These are phyloP conservation scores for Drosophila nigrodunni DNA, from an alignment of 1,140 invertebrate species.

Conservation along the genomic window DNA sequence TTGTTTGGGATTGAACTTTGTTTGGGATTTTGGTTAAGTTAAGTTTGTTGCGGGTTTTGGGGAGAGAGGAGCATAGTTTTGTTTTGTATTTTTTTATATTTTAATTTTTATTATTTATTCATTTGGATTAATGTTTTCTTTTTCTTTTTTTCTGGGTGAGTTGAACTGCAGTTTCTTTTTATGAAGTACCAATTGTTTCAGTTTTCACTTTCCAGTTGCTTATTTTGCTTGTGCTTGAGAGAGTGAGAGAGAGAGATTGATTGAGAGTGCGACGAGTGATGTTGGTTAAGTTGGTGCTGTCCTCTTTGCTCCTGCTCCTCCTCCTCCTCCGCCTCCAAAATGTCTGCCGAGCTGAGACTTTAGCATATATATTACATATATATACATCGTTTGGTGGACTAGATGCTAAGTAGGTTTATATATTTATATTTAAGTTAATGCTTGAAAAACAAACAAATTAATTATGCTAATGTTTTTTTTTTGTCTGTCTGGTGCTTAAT, in stretches of 20 bases:
- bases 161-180: slow-evolving; percentile 37
- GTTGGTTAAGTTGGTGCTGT: slow-evolving; percentile 47
- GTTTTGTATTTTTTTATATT: background rate
- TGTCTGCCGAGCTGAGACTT: slow-evolving; percentile 43
- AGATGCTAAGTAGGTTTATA: slow-evolving; percentile 45
- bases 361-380: slow-evolving; percentile 30
- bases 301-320: slow-evolving; percentile 51
- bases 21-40: slow-evolving; percentile 52
- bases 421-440: slow-evolving; percentile 45
- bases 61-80: slow-evolving; percentile 65
- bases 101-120: slow-evolving; percentile 4
- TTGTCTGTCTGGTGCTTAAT: slow-evolving; percentile 26
- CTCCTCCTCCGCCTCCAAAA: slow-evolving; percentile 36
- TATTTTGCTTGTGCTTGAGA: slow-evolving; percentile 27
- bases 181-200: slow-evolving; percentile 47
- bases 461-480: slow-evolving; percentile 19
- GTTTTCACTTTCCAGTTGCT: slow-evolving; percentile 31
- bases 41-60: slow-evolving; percentile 48
- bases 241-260: slow-evolving; percentile 5
- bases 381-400: slow-evolving; percentile 37
- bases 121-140: slow-evolving; percentile 11
- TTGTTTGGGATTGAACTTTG: slow-evolving; percentile 50
- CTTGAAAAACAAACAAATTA: slow-evolving; percentile 30
- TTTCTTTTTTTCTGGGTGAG: slow-evolving; percentile 10
- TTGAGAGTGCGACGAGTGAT: slow-evolving; percentile 46